These are phyloP conservation scores for Stichodactyla mertensii DNA, from an alignment of 64 coral and sea anemone species.

Conservation along the genomic window DNA sequence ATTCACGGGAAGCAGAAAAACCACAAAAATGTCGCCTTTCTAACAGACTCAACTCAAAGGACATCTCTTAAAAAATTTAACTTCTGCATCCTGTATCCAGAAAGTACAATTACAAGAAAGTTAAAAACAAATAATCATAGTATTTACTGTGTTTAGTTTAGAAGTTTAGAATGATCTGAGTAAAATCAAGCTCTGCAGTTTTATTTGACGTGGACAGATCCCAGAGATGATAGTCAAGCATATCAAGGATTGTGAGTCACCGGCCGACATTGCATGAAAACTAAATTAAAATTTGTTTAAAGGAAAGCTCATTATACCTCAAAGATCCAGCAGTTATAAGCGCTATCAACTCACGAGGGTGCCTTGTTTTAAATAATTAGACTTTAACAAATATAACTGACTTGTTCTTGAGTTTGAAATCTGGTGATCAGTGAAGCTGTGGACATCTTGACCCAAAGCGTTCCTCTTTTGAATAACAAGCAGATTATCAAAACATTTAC, in stretches of 20 bases:
- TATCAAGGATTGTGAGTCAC: neutral
- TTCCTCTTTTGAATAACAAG: neutral
- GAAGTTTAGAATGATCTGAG: neutral
- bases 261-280: neutral
- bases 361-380: neutral
- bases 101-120: neutral
- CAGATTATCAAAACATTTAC: neutral
- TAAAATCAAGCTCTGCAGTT: neutral
- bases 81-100: neutral
- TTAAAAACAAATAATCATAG: neutral
- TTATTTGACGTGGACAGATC: constrained; percentile 4
- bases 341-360: neutral
- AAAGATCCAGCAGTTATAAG: neutral
- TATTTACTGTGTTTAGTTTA: neutral
- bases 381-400: neutral
- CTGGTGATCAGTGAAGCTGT: neutral
- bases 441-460: neutral
- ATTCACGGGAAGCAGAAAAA: constrained; percentile 2
- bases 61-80: neutral
- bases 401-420: neutral
- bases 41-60: neutral
- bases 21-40: constrained; percentile 25
- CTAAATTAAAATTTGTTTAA: neutral
- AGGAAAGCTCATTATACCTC: neutral
- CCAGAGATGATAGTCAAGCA: neutral